phyloP scores from a whole-genome alignment of 2,113 vertebrate species.

The Bothrops jararaca region DNA sequence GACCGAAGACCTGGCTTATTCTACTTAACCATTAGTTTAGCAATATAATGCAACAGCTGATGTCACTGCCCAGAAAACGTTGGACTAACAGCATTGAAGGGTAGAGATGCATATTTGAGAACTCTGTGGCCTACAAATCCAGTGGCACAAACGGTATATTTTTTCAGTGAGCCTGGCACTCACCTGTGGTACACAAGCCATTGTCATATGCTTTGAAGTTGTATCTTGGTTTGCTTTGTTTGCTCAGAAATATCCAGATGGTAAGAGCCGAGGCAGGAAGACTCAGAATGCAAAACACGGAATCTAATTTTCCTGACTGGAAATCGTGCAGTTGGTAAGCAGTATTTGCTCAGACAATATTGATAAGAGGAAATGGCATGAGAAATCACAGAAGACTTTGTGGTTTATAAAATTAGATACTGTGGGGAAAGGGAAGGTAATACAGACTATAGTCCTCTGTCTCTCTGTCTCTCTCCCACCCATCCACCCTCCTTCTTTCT shows the following conservation, averaged over 20 bases:
- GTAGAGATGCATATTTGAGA: background rate
- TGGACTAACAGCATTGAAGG: background rate
- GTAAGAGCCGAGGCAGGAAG: background rate
- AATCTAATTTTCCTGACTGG: background rate
- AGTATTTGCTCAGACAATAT: conserved; percentile 1
- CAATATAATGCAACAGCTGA: background rate
- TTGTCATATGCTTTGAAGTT: background rate
- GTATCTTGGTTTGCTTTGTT: background rate
- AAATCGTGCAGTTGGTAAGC: background rate
- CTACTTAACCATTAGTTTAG: background rate
- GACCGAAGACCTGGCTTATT: background rate
- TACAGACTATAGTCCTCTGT: background rate
- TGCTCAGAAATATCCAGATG: background rate
- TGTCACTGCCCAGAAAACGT: background rate
- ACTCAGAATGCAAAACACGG: background rate
- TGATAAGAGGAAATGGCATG: background rate
- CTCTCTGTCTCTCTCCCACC: too few relatives aligned
- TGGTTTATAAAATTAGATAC: background rate
- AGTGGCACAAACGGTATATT: background rate
- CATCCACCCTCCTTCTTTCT: fast-evolving
- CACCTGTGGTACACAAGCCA: background rate
- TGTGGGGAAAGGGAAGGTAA: background rate
- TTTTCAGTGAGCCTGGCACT: background rate
- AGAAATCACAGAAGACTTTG: background rate
- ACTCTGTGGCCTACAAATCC: background rate